These are phyloP conservation scores for Xenopus petersii DNA, from an alignment of 2,797 vertebrate genomes.

Conservation along the genomic window DNA sequence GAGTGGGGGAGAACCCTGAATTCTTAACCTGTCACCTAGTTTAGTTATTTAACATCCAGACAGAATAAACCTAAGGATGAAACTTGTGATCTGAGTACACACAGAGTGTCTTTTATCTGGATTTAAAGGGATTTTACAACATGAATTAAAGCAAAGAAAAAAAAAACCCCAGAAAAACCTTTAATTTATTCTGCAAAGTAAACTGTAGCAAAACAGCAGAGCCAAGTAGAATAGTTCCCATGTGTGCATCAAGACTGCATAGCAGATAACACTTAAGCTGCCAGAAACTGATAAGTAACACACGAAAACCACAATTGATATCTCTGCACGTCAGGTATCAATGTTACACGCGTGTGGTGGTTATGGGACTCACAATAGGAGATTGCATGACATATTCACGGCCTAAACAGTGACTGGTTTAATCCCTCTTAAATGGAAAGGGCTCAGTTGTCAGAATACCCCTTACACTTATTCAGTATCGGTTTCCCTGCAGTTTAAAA, in stretches of 20 bases:
- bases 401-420: no score
- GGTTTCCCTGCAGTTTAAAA: no score
- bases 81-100: not conserved
- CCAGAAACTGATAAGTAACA: slow-evolving; percentile 21
- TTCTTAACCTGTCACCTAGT: not conserved
- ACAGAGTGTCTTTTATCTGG: not conserved
- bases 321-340: slow-evolving; percentile 3
- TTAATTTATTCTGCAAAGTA: not conserved
- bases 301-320: not conserved
- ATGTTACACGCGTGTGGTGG: not conserved
- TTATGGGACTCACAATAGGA: no score
- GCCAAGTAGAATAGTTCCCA: slow-evolving; percentile 28
- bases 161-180: no score
- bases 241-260: slow-evolving; percentile 3
- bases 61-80: not conserved
- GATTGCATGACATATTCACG: no score
- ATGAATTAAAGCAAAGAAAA: no score
- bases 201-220: not conserved
- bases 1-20: not conserved
- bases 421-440: no score
- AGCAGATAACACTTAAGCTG: slow-evolving; percentile 29
- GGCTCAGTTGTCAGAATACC: no score
- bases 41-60: not conserved
- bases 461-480: no score
- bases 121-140: not conserved